phyloP scores from a whole-genome alignment of 2,888 invertebrate species.

The Hydraecia micacea region DNA sequence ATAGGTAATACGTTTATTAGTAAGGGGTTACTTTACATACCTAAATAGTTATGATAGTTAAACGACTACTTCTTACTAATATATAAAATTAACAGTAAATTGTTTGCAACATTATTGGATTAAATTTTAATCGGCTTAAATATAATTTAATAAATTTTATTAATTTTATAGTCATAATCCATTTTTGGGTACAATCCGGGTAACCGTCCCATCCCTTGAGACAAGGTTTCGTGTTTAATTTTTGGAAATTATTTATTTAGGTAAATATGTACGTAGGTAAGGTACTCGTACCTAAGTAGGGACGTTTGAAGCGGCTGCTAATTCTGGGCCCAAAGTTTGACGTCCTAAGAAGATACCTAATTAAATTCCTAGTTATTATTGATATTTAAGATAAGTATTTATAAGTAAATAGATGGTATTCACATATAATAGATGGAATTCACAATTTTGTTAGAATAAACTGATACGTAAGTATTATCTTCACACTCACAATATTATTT shows the following conservation, averaged over 20 bases:
- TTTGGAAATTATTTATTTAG: not conserved
- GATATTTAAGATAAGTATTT: not conserved
- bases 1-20: no score
- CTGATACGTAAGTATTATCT: no score
- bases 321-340: not conserved
- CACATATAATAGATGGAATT: not conserved
- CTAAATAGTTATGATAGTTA: not conserved
- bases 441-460: no score
- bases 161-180: not conserved
- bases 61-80: no score
- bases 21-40: no score
- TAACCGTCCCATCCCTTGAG: conserved; percentile 13
- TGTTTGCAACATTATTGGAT: not conserved
- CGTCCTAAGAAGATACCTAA: not conserved
- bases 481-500: not conserved
- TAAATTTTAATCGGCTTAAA: conserved; percentile 13
- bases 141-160: conserved; percentile 14
- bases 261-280: not conserved
- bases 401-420: not conserved
- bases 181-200: conserved; percentile 13
- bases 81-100: not conserved
- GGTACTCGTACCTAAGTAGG: not conserved
- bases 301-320: not conserved
- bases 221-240: conserved; percentile 15
- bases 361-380: not conserved